Evolutionary conservation across 2,797 vertebrate genomes (phyloP).

Genomic region (Melanogrammus aeglefinus): DNA sequence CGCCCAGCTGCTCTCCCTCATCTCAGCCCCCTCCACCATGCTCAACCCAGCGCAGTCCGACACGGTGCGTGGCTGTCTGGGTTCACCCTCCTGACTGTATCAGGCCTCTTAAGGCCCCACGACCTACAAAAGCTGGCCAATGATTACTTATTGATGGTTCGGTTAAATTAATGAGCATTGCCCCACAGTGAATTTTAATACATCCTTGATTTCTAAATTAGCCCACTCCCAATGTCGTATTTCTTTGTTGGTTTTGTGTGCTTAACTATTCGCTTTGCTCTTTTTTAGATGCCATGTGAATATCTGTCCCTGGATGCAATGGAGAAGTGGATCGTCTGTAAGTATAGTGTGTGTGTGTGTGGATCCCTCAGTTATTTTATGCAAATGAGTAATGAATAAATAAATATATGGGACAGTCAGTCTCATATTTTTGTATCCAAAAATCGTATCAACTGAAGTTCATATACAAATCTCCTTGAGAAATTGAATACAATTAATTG

Average conservation of each 20-base stretch:
- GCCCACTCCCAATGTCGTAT: background rate
- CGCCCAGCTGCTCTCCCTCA: constrained; percentile 94
- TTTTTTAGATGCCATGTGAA: constrained; percentile 95
- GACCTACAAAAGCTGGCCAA: background rate
- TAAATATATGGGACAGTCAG: no score
- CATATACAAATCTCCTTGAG: background rate
- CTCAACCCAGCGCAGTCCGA: constrained; percentile 98
- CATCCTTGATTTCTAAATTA: background rate
- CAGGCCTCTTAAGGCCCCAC: background rate
- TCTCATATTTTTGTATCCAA: background rate
- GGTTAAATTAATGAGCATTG: background rate
- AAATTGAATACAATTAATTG: no score
- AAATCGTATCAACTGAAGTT: background rate
- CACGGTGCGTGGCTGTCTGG: constrained; percentile 73
- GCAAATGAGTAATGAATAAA: background rate
- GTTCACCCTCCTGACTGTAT: background rate
- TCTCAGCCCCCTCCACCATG: constrained; percentile 97
- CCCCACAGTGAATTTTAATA: background rate
- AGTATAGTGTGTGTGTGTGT: constrained; percentile 63
- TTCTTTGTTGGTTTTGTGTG: constrained; percentile 1
- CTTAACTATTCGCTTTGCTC: constrained; percentile 7
- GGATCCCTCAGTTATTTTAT: background rate
- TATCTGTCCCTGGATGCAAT: constrained; percentile 95
- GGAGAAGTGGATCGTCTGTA: constrained; percentile 99
- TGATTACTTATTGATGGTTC: background rate